Evolutionary conservation across 2,888 invertebrate species (phyloP), one percentile per base, ranked within the genome.

Genomic region (Trachelus stipa): DNA sequence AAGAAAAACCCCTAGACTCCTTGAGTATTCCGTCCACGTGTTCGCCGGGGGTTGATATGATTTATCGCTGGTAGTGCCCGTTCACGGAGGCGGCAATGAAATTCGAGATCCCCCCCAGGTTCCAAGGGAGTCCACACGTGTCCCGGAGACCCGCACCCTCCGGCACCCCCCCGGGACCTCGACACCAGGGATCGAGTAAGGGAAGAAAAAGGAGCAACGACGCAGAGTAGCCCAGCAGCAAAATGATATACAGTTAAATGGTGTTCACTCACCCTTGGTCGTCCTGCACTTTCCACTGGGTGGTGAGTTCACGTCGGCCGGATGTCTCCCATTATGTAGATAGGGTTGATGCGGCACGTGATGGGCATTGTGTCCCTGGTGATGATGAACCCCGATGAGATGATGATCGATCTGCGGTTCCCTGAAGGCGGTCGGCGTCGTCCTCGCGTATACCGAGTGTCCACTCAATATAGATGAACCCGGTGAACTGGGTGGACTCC

Each of bases 401-500:
- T 86, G 78, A 34, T 83, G 84, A 75, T 85, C 85, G n/a, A 80
- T 80, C 73, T 81, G 83, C 11, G 87, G 86, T 73, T 86, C 86
- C n/a, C 86, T 82, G 78, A 87, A 87, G 79, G 83, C 82, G 74
- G 83, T 83, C 68, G 85, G 82, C 74, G 83, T 81, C 11, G 83
- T 80, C 69, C 84, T 81, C 11, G 82, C 79, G 76, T 77, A 75
- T 3, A 77, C 73, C 31, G 83, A 84, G 1, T 84, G 81, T 69
- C 84, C 84, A 76, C 83, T 82, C 30, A 83, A 77, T 9, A 83
- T 80, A 33, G 83, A 80, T 2, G 83, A 78, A 73, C 79, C 76
- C n/a, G 83, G 80, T n/a, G 85, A 82, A 11, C 75, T 86, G 80
- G 83, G 82, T 33, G 85, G 85, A 73, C 89, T 90, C 30, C 88